Evolutionary conservation across 2,888 invertebrate species (phyloP), one percentile per base, ranked within the genome.

Genomic region (Archaeoteleia sp.): DNA sequence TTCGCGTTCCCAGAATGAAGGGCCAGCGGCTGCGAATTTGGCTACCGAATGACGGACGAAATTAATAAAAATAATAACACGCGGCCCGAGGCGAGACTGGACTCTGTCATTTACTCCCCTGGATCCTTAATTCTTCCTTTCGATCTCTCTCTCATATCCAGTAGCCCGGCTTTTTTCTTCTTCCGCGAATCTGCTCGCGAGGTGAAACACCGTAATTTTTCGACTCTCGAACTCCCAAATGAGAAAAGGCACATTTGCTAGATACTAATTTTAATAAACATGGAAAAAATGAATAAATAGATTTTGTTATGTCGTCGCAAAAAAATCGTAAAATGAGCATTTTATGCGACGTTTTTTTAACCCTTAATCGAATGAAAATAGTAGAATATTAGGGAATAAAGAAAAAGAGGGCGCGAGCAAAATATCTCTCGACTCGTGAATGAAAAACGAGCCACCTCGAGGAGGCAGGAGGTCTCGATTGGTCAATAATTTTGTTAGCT

Each of bases 41-140:
- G 79, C 78, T 78, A 79, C 79, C 78, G 78, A 78, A 79, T 72
- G 78, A 75, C 76, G 73, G 74, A 74, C 74, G 78, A 78, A 79
- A 79, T 79, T 79, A 79, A 79, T 79, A 78, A 79, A 79, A 79
- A 78, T 78, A 78, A 79, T 79, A 77, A 78, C 75, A 76, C 67
- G 67, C 53, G 72, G 73, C 78, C 76, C 61, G 75, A 68, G 74
- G 78, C 76, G 72, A 77, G 70, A 51, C 57, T 66, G 73, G 65
- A 73, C 69, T 76, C 78, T 78, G 79, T 78, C 76, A 77, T 78
- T 78, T 78, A 72, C 75, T 77, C 75, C 71, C 66, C 66, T 58
- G 61, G 63, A 60, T 62, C 62, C 67, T 63, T 75, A 67, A 62
- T 74, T 75, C 74, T 74, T 70, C 70, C 67, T 70, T 70, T 58